Percentiles rank a stretch among this genome's conserved stretches.
These are phyloP conservation scores for Triplophysa dalaica DNA, from an alignment of 2,113 vertebrate species.

Conservation along the genomic window DNA sequence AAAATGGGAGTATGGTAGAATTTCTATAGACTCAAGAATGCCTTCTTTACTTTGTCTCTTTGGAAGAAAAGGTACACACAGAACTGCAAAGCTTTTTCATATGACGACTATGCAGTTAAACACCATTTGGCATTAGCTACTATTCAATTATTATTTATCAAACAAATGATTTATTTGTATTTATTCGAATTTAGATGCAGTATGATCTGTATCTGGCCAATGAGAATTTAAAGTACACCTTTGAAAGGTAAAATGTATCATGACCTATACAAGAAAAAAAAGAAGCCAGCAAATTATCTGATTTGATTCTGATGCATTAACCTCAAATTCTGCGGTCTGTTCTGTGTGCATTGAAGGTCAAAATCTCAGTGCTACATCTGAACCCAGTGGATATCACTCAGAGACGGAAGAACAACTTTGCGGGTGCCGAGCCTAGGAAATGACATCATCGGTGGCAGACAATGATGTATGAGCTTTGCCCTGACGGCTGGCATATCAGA, in stretches of 20 bases:
- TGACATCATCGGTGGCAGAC: constrained; percentile 19
- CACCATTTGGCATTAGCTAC: no score
- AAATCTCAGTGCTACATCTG: neutral
- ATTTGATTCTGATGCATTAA: constrained; percentile 12
- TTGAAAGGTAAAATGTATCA: neutral
- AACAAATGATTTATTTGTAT: no score
- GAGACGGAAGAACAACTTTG: constrained; percentile 13
- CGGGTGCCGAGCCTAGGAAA: constrained; percentile 2
- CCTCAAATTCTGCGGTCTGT: constrained; percentile 1
- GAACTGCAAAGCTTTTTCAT: no score
- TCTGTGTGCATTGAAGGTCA: neutral
- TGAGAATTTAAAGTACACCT: no score
- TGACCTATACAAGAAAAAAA: constrained; percentile 2
- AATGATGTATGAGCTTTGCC: constrained; percentile 28
- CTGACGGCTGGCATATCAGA: constrained; percentile 22
- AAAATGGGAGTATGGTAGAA: neutral
- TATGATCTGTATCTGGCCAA: no score
- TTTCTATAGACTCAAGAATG: neutral
- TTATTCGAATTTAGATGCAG: neutral
- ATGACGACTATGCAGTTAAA: no score
- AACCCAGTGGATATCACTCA: neutral
- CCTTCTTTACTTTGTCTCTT: neutral
- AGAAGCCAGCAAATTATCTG: neutral
- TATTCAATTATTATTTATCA: no score
- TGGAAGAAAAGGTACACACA: neutral